Base-by-base conservation (phyloP, 1,140 invertebrate genomes). In the Gonatopus flavifemur region DNA sequence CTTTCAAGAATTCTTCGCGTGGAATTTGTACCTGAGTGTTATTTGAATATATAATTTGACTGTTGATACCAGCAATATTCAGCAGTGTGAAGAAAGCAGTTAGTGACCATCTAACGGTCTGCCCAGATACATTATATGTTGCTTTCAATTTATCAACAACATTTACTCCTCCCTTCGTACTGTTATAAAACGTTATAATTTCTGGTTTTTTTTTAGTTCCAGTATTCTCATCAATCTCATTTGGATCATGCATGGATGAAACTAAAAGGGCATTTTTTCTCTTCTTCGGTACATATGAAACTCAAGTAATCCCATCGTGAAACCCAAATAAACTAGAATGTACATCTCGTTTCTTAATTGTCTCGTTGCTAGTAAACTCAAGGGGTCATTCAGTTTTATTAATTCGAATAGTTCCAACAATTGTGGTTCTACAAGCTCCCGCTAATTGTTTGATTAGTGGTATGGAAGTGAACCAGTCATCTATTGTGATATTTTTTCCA, bases 381-480 rank as follows among this genome's bases (percentile, higher is more conserved):
- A 57, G 52, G 45, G 70, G 65, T 48, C 75, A 66, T 70, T 67
- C 62, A 69, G 59, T 52, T 45, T 75, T 69, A 50, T 73, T 70
- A 63, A 70, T 70, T 19, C 65, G 41, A 25, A 75, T 28, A 19
- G 66, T 76, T 40, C 70, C 67, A 28, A 78, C 62, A 21, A 62
- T 43, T 3, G 71, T 73, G 22, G 70, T 54, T 36, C 66, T 65
- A 55, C 64, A 44, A 42, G 69, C 40, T 40, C 64, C 59, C 16
- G 67, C 43, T 40, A 75, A 66, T 43, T 69, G 54, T 28, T 58
- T 38, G 10, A 35, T 54, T 37, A 76, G 45, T 15, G 64, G 62
- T 32, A 74, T 54, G 37, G 60, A 62, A 30, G 63, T 72, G 55
- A 65, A 77, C 55, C 57, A 74, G 56, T 76, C 74, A 50, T 76